Percentiles rank a stretch among this genome's conserved stretches.
These are phyloP conservation scores for Drosophila diplacantha DNA, from an alignment of 2,888 invertebrate species.

Conservation along the genomic window DNA sequence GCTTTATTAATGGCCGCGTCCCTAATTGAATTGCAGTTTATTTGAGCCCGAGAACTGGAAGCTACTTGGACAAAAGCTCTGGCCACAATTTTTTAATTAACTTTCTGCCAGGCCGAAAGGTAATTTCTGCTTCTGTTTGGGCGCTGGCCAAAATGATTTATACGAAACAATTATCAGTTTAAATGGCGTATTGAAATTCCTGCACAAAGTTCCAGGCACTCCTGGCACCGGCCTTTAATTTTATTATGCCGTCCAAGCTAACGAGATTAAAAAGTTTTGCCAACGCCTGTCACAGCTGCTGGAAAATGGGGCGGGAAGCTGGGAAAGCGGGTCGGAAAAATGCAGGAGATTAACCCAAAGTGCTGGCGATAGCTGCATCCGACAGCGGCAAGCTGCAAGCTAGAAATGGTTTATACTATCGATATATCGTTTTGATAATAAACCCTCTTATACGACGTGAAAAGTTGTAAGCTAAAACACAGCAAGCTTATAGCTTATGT, in stretches of 20 bases:
- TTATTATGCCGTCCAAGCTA: conserved; percentile 61
- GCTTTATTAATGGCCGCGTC: conserved; percentile 64
- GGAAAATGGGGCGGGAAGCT: conserved; percentile 4
- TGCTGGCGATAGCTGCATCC: conserved; percentile 56
- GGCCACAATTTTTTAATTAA: conserved; percentile 72
- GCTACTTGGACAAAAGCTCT: conserved; percentile 55
- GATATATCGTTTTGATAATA: neutral
- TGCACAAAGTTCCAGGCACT: conserved; percentile 34
- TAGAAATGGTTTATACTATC: conserved; percentile 7
- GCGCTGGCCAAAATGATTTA: conserved; percentile 58
- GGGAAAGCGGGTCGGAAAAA: conserved; percentile 1
- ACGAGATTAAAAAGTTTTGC: conserved; percentile 71
- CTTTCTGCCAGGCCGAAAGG: conserved; percentile 55
- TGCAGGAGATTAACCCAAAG: conserved; percentile 34
- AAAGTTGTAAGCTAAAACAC: neutral
- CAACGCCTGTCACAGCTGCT: conserved; percentile 46
- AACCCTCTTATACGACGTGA: neutral
- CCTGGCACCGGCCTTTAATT: conserved; percentile 60
- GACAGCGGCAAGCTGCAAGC: conserved; percentile 32
- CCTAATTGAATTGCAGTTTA: conserved; percentile 73
- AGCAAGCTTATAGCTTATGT: neutral
- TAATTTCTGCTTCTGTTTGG: conserved; percentile 39
- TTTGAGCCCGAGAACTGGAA: conserved; percentile 46
- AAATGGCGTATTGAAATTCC: conserved; percentile 70
- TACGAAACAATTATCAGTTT: conserved; percentile 70